Percentiles rank a stretch among this genome's conserved stretches.
These are phyloP conservation scores for Heterodera filipjevi DNA, from an alignment of 2,888 invertebrate genomes.

Conservation along the genomic window DNA sequence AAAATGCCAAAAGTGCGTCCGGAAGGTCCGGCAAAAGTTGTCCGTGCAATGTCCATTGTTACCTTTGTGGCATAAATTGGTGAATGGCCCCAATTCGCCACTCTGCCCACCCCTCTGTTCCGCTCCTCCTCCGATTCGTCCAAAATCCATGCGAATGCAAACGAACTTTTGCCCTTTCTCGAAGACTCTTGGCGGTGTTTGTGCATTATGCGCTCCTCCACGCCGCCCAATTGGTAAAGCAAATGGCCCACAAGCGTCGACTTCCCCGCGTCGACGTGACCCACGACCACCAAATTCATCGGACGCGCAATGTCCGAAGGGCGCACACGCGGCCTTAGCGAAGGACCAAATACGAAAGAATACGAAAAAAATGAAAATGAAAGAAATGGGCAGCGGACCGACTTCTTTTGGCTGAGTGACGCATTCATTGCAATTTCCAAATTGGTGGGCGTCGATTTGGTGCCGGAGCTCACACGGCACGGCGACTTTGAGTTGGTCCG, in stretches of 20 bases:
- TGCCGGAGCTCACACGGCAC: neutral
- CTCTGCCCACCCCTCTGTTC: constrained; percentile 78
- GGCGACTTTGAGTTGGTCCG: constrained; percentile 46
- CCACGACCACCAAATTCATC: constrained; percentile 68
- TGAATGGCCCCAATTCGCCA: neutral
- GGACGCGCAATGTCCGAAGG: constrained; percentile 45
- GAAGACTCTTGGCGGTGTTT: constrained; percentile 96
- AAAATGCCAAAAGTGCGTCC: constrained; percentile 71
- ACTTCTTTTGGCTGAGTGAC: constrained; percentile 32
- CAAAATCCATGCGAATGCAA: constrained; percentile 89
- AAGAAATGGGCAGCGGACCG: no score
- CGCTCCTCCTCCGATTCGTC: constrained; percentile 97
- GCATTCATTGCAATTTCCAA: constrained; percentile 42
- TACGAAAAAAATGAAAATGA: no score
- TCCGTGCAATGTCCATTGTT: constrained; percentile 79
- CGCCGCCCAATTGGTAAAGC: constrained; percentile 78
- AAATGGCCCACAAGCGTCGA: constrained; percentile 95
- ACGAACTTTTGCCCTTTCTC: constrained; percentile 92
- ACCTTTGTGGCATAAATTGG: neutral
- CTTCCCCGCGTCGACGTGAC: constrained; percentile 95
- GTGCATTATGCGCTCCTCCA: constrained; percentile 85
- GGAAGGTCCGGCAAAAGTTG: constrained; percentile 55
- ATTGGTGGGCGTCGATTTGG: constrained; percentile 27
- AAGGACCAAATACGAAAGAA: no score
- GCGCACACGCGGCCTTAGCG: constrained; percentile 39